These are phyloP conservation scores for Nothoprocta pentlandii DNA, from an alignment of 2,113 vertebrate species.

Conservation along the genomic window DNA sequence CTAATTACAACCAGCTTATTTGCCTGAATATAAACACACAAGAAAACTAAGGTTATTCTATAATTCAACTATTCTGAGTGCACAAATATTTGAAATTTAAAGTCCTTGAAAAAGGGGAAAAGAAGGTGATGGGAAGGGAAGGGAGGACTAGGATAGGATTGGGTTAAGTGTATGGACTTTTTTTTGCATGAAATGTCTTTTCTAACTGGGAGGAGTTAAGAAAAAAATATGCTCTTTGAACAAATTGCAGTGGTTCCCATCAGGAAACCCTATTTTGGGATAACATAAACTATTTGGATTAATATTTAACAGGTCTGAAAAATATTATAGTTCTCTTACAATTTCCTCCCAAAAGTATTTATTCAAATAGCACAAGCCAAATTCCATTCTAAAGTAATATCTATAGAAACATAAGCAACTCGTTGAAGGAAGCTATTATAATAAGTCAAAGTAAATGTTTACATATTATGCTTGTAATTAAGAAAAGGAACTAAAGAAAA, in stretches of 20 bases:
- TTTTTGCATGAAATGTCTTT: neutral
- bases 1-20: neutral
- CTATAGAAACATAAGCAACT: neutral
- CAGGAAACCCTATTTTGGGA: slow-evolving; percentile 43
- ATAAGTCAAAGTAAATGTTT: neutral
- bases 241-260: neutral
- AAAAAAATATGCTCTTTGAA: neutral
- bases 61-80: neutral
- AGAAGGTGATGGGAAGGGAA: neutral
- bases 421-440: neutral
- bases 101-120: neutral
- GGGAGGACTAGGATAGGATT: neutral
- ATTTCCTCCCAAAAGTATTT: neutral
- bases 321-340: neutral
- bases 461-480: neutral
- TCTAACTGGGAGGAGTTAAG: neutral
- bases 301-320: slow-evolving; percentile 60
- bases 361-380: neutral
- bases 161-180: neutral
- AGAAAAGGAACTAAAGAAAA: neutral
- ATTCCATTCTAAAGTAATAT: neutral
- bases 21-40: neutral
- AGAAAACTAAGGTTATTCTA: neutral
- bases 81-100: neutral
- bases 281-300: slow-evolving; percentile 46